phyloP scores from a whole-genome alignment of 1,140 invertebrate genomes.

The Achroia grisella region DNA sequence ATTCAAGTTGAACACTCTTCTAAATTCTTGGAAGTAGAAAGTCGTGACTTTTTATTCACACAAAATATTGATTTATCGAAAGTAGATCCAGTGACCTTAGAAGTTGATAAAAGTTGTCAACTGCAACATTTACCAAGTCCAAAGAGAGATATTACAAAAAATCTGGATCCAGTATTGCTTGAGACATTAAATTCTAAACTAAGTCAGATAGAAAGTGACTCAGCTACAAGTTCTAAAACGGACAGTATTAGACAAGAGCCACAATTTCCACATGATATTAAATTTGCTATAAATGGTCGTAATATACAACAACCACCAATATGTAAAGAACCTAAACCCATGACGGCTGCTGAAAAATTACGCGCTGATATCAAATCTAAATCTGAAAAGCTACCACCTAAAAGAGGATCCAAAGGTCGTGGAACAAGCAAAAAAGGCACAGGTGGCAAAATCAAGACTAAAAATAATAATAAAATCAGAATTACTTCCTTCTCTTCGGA shows the following conservation, averaged over 20 bases:
- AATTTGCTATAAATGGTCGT: constrained; percentile 62
- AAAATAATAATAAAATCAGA: constrained; percentile 78
- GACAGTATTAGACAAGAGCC: constrained; percentile 78
- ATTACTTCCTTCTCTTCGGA: constrained; percentile 83
- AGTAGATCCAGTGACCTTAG: constrained; percentile 79
- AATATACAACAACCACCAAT: constrained; percentile 56
- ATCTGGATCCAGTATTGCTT: constrained; percentile 77
- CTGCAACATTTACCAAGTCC: constrained; percentile 78
- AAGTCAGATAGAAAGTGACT: constrained; percentile 82
- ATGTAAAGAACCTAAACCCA: constrained; percentile 57
- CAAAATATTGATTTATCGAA: constrained; percentile 82
- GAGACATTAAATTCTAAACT: constrained; percentile 82
- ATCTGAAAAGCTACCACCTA: constrained; percentile 71
- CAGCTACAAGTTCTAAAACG: constrained; percentile 79
- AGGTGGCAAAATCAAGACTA: constrained; percentile 66
- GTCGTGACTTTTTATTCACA: constrained; percentile 78
- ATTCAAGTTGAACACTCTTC: constrained; percentile 60
- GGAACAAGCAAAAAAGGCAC: constrained; percentile 73
- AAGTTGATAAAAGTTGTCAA: constrained; percentile 78
- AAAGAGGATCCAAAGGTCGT: constrained; percentile 71
- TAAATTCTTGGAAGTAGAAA: constrained; percentile 68
- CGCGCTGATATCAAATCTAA: constrained; percentile 72
- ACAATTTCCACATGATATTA: constrained; percentile 73
- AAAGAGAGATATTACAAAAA: constrained; percentile 78
- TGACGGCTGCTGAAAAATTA: constrained; percentile 65